phyloP scores from a whole-genome alignment of 2,888 invertebrate species.

The Theretra japonica region DNA sequence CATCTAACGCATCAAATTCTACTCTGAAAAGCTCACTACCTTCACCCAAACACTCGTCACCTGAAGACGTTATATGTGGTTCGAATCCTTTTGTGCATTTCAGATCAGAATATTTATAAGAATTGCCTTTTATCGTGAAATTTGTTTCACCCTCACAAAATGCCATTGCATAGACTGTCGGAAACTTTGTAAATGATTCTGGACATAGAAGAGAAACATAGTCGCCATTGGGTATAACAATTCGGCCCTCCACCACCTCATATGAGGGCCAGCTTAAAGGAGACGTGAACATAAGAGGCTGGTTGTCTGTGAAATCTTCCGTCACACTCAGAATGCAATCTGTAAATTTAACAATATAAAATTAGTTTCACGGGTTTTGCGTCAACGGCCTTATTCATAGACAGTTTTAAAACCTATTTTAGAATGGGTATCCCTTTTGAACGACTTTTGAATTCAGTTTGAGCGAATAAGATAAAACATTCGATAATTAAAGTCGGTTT shows the following conservation, averaged over 20 bases:
- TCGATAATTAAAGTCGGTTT: too few species aligned
- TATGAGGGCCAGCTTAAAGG: conserved; percentile 40
- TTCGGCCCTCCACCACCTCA: conserved; percentile 40
- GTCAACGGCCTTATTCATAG: too few species aligned
- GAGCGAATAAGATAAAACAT: too few species aligned
- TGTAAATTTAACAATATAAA: conserved; percentile 42
- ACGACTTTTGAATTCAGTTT: too few species aligned
- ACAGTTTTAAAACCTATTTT: too few species aligned
- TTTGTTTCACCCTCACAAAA: conserved; percentile 48
- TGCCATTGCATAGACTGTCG: conserved; percentile 38
- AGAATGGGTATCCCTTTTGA: too few species aligned
- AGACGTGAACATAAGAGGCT: conserved; percentile 51
- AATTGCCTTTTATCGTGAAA: conserved; percentile 43
- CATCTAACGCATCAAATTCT: conserved; percentile 43
- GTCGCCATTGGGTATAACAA: conserved; percentile 47
- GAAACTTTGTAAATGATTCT: conserved; percentile 42
- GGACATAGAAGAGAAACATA: conserved; percentile 53
- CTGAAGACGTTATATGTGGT: conserved; percentile 41
- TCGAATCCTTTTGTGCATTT: conserved; percentile 49
- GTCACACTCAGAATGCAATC: conserved; percentile 57
- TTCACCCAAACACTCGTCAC: conserved; percentile 41
- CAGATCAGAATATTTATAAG: conserved; percentile 51
- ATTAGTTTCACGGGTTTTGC: too few species aligned
- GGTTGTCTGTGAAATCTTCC: conserved; percentile 44
- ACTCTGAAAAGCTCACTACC: conserved; percentile 51